Evolutionary conservation across 2,113 vertebrate species (phyloP).

Genomic region (Collichthys lucidus): DNA sequence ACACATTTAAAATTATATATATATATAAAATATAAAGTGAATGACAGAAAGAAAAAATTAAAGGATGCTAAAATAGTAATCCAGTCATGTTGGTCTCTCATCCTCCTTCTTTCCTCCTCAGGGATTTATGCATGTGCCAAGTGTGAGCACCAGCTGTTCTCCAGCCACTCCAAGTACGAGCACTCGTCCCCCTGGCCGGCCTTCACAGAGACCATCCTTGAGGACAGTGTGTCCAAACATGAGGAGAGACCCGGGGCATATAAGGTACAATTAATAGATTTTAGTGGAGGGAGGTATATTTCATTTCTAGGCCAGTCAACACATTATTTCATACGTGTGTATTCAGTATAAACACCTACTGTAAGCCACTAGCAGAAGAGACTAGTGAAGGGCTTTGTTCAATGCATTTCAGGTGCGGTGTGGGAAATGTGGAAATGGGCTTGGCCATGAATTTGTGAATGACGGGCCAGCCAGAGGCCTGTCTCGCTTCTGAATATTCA

Average conservation of each 20-base stretch:
- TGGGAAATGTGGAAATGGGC: slow-evolving; percentile 89
- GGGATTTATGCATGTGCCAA: slow-evolving; percentile 90
- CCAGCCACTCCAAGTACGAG: slow-evolving; percentile 89
- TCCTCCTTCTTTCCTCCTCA: slow-evolving; percentile 61
- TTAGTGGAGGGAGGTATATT: neutral
- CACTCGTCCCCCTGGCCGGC: slow-evolving; percentile 96
- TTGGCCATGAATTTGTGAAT: slow-evolving; percentile 95
- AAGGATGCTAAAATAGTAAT: neutral
- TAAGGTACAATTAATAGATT: slow-evolving; percentile 84
- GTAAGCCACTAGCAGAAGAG: neutral
- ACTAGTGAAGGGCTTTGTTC: neutral
- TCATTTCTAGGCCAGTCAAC: neutral
- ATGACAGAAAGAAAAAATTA: neutral
- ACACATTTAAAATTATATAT: no score
- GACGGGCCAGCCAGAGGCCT: slow-evolving; percentile 87
- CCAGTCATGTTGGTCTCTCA: neutral
- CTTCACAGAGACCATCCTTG: slow-evolving; percentile 89
- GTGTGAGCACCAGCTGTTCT: slow-evolving; percentile 92
- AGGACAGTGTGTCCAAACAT: slow-evolving; percentile 89
- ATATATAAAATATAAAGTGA: neutral
- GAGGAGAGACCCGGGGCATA: slow-evolving; percentile 84
- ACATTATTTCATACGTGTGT: no score
- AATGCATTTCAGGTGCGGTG: slow-evolving; percentile 56
- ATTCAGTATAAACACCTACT: neutral
- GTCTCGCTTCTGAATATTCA: slow-evolving; percentile 99